Base-by-base conservation (phyloP, 2,888 invertebrate species). In the Cheilosia grossa region DNA sequence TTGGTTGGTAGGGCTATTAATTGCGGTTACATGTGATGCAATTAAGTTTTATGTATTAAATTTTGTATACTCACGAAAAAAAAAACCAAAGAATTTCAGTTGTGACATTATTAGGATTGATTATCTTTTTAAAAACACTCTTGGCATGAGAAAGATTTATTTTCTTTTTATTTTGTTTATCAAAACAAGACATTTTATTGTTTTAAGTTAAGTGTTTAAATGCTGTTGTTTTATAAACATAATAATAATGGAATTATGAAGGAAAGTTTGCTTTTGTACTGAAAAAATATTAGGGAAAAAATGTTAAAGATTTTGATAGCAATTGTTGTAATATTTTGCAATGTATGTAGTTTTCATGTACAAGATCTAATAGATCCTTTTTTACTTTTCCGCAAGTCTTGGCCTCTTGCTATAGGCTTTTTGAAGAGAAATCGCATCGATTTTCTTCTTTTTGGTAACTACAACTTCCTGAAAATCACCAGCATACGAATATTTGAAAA, bases 51-150 rank as follows among this genome's bases (percentile, higher is more conserved):
- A 30, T 9, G 30, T 30, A 7, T 30, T 30, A 30, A 7, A 30
- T 30, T 7, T 30, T 30, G 9, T 27, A 30, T 30, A 30, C 30
- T 9, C 9, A 30, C 30, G 24, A 30, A 30, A 7, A 30, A 30
- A 30, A 30, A 30, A 30, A 9, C 30, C 7, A 9, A 7, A 30
- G 49, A 37, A 40, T 64, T 64, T 47, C 33, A 64, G n/a, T 15
- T 54, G 54, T 67, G 67, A 67, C 54, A 42, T 42, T 54, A 67
- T 54, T 37, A 17, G 13, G 30, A 49, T 64, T 37, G 7, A 66
- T 33, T 37, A 63, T 24, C 24, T 64, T 7, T 53, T 27, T 53
- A 5, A 17, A 4, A 17, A 54, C 3, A n/a, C 54, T 54, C 24
- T 17, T 37, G 56, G 4, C 42, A 13, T 54, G 40, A 40, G 19